A percentile compares a stretch with the other conserved stretches of the same genome.
These are phyloP conservation scores for Mallateleia sp. DNA, from an alignment of 2,888 invertebrate genomes.

Conservation along the genomic window DNA sequence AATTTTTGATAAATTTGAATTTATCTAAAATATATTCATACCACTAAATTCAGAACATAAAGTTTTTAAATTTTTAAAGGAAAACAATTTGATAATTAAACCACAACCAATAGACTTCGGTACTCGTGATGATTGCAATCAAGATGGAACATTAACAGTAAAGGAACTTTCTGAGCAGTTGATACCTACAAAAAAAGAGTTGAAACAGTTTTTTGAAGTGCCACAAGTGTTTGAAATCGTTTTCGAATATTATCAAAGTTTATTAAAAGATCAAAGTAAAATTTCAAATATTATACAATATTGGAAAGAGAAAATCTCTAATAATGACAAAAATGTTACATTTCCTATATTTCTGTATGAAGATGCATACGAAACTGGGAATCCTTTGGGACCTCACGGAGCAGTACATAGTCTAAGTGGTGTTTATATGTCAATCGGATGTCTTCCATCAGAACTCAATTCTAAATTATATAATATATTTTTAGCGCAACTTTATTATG, in stretches of 20 bases:
- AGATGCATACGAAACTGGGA: slow-evolving; percentile 36
- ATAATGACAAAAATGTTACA: background rate
- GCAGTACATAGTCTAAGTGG: slow-evolving; percentile 47
- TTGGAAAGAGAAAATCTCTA: slow-evolving; percentile 16
- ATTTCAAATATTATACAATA: slow-evolving; percentile 27
- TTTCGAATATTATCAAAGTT: slow-evolving; percentile 6
- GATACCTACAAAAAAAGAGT: background rate
- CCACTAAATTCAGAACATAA: background rate
- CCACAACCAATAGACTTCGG: background rate
- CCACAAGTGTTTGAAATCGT: background rate
- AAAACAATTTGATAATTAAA: background rate
- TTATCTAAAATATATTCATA: background rate
- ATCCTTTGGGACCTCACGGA: slow-evolving; percentile 36
- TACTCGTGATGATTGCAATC: background rate
- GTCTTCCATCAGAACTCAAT: slow-evolving; percentile 29
- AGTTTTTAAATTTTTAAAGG: background rate
- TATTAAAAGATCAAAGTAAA: background rate
- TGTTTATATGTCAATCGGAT: slow-evolving; percentile 34
- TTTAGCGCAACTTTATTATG: slow-evolving; percentile 43
- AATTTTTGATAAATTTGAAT: background rate
- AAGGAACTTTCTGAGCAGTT: background rate
- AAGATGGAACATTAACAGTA: background rate
- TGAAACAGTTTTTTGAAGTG: background rate
- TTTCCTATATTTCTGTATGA: slow-evolving; percentile 37
- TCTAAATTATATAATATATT: slow-evolving; percentile 63